Conservation (phyloP, 1,140 invertebrate genomes). For the Procambarus clarkii region DNA sequence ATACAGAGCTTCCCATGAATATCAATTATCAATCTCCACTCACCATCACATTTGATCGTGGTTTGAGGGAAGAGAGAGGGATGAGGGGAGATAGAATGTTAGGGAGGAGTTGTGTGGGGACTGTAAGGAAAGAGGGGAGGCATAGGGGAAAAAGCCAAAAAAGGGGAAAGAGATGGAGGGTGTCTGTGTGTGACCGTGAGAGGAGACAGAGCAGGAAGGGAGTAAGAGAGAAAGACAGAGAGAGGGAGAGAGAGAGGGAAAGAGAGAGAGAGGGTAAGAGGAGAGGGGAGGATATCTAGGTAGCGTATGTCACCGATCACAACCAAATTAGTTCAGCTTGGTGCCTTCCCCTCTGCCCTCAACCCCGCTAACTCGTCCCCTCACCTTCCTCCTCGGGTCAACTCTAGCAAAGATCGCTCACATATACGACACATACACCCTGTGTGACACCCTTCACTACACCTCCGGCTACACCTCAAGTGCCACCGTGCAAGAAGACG, state of each 20-base stretch:
- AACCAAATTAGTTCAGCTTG: conserved; percentile 50
- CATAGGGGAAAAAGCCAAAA: background rate
- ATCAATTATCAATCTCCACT: conserved; percentile 68
- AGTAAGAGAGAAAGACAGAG: background rate
- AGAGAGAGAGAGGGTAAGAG: background rate
- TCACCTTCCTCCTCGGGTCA: background rate
- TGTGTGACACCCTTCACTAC: no score
- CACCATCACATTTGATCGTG: conserved; percentile 50
- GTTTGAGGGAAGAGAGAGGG: conserved; percentile 6
- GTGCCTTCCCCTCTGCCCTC: background rate
- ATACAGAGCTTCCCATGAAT: conserved; percentile 43
- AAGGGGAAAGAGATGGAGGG: conserved; percentile 12
- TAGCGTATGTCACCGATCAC: conserved; percentile 52
- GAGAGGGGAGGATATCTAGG: background rate
- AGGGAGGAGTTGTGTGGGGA: background rate
- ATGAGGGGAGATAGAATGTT: background rate
- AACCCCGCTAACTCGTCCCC: background rate
- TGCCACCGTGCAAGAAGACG: no score
- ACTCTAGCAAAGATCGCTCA: no score
- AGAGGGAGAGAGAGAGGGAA: background rate
- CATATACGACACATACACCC: no score
- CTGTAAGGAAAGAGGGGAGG: conserved; percentile 6
- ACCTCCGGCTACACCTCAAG: no score
- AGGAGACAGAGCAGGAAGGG: conserved; percentile 17
- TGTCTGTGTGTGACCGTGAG: conserved; percentile 30